These are phyloP conservation scores for Nomada ruficornis DNA, from an alignment of 2,888 invertebrate genomes.

Conservation along the genomic window DNA sequence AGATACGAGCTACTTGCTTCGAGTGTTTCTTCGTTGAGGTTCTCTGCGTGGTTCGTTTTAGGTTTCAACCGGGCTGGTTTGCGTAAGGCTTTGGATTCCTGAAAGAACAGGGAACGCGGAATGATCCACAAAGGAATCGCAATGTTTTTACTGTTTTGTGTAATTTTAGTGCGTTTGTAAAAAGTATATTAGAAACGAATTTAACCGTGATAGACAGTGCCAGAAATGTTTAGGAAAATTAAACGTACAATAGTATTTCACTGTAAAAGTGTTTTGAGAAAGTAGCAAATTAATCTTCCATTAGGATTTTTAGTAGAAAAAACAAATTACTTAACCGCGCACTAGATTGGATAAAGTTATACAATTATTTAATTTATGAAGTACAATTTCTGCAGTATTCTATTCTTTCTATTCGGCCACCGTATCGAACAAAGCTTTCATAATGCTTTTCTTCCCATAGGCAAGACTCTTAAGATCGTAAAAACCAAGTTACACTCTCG, in stretches of 20 bases:
- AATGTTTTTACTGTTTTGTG: too few relatives aligned
- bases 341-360: too few relatives aligned
- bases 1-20: background rate
- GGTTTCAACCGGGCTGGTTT: background rate
- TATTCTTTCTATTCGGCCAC: background rate
- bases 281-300: background rate
- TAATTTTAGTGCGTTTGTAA: too few relatives aligned
- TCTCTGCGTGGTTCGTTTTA: background rate
- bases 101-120: background rate
- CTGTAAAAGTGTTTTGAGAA: background rate
- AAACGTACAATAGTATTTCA: too few relatives aligned
- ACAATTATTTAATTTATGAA: too few relatives aligned
- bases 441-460: background rate
- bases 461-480: constrained; percentile 13
- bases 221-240: too few relatives aligned
- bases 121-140: too few relatives aligned
- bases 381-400: too few relatives aligned
- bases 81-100: background rate
- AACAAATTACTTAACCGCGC: too few relatives aligned
- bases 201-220: too few relatives aligned
- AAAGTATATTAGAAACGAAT: too few relatives aligned
- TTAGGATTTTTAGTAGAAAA: too few relatives aligned
- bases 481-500: constrained; percentile 4
- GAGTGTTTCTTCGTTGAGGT: background rate
- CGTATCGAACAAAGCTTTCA: background rate